These are phyloP conservation scores for Eugnorisma glareosa DNA, from an alignment of 2,888 invertebrate genomes.

Conservation along the genomic window DNA sequence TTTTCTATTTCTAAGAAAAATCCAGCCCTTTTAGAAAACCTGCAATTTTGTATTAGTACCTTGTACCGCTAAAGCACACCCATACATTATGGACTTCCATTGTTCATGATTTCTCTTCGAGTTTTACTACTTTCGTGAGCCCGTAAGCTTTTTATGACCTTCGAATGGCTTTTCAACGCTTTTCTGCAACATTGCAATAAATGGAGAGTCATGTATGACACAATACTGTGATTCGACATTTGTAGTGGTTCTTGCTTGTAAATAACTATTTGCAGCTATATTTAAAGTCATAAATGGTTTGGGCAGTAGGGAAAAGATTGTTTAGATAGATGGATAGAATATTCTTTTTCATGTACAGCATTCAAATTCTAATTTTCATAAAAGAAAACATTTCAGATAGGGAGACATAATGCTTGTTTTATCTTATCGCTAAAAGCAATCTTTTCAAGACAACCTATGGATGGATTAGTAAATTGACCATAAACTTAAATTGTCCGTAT, in stretches of 20 bases:
- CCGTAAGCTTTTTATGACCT: slow-evolving; percentile 49
- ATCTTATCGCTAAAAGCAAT: too few species aligned
- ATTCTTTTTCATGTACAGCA: too few species aligned
- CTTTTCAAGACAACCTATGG: too few species aligned
- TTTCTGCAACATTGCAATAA: slow-evolving; percentile 41
- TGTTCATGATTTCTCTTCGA: slow-evolving; percentile 42
- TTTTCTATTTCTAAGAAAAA: slow-evolving; percentile 13
- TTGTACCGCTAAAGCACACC: not conserved
- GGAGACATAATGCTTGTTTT: too few species aligned
- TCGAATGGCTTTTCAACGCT: slow-evolving; percentile 37
- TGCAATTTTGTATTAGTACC: slow-evolving; percentile 26
- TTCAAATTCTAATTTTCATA: too few species aligned
- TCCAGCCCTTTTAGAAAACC: not conserved
- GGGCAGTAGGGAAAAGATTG: not conserved
- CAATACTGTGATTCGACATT: slow-evolving; percentile 1
- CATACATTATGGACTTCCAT: slow-evolving; percentile 18
- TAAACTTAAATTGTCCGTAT: not conserved
- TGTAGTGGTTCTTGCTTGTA: not conserved
- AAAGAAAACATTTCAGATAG: too few species aligned
- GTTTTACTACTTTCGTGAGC: slow-evolving; percentile 55
- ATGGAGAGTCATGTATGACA: slow-evolving; percentile 21
- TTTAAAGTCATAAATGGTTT: slow-evolving; percentile 26
- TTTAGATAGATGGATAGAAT: not conserved
- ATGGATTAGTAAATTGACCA: not conserved
- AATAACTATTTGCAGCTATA: slow-evolving; percentile 5